phyloP scores from a whole-genome alignment of 2,113 vertebrate genomes.

The Abramis brama region DNA sequence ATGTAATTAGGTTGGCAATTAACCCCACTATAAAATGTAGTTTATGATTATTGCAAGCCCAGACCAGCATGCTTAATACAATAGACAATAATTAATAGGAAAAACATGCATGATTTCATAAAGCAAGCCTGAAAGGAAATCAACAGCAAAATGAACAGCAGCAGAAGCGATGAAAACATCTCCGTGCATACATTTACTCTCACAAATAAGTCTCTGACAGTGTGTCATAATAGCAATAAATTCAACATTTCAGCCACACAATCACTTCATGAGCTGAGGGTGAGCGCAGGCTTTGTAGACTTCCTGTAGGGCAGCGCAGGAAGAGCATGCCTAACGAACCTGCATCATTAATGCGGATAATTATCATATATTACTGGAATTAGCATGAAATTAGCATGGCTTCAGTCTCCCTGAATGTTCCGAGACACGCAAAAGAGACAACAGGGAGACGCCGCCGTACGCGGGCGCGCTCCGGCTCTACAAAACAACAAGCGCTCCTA shows the following conservation, averaged over 20 bases:
- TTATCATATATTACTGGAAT: conserved; percentile 51
- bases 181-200: not conserved
- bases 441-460: conserved; percentile 21
- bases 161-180: not conserved
- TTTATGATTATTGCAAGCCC: conserved; percentile 36
- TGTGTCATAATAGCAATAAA: conserved; percentile 8
- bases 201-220: not conserved
- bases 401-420: conserved; percentile 31
- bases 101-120: conserved; percentile 33
- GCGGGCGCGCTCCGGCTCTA: not conserved
- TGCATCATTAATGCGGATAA: conserved; percentile 47
- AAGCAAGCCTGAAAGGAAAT: conserved; percentile 21
- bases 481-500: conserved; percentile 28
- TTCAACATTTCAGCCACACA: conserved; percentile 28
- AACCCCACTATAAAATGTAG: conserved; percentile 27
- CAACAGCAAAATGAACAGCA: not conserved
- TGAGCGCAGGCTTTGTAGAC: conserved; percentile 37
- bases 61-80: not conserved
- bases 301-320: conserved; percentile 41
- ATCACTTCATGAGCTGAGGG: conserved; percentile 5
- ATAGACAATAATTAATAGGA: conserved; percentile 22
- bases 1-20: conserved; percentile 32
- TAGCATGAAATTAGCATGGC: conserved; percentile 51
- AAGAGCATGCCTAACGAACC: conserved; percentile 45
- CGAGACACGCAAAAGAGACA: conserved; percentile 25